A percentile compares a stretch with the other conserved stretches of the same genome.
Conservation (phyloP, 2,797 vertebrate genomes). For the Phylloscopus collybita region DNA sequence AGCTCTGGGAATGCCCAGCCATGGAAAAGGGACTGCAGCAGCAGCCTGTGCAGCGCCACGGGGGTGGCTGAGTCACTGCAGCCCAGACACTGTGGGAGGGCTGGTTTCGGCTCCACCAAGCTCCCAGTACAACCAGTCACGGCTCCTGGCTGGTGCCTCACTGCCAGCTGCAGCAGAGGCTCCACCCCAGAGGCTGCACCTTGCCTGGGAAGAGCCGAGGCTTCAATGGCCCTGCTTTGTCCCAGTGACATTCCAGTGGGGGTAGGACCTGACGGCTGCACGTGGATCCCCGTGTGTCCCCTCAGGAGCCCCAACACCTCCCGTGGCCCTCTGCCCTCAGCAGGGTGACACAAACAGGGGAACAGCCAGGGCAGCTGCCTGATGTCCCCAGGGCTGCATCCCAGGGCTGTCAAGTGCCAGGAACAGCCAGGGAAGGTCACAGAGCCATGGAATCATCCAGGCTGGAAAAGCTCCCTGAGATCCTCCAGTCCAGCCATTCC, state of each 20-base stretch:
- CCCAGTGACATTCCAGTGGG: rapidly evolving
- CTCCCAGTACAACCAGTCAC: neutral
- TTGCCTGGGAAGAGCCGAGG: neutral
- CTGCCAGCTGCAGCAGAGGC: neutral
- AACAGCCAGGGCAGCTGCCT: neutral
- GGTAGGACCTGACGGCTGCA: neutral
- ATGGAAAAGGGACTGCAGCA: neutral
- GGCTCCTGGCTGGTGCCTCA: neutral
- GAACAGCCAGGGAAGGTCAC: neutral
- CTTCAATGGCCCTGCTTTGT: rapidly evolving
- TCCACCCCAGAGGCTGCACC: neutral
- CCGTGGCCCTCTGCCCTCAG: neutral
- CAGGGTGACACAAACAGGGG: rapidly evolving
- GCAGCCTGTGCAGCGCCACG: neutral
- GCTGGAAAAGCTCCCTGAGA: neutral
- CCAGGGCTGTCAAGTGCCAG: neutral
- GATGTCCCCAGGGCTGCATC: neutral
- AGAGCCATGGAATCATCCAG: rapidly evolving
- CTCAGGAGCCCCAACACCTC: neutral
- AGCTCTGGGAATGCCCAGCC: neutral
- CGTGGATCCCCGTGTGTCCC: rapidly evolving
- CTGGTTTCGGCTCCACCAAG: neutral
- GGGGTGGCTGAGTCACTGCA: neutral
- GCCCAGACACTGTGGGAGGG: neutral
- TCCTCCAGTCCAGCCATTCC: rapidly evolving